Conservation (phyloP, 2,113 vertebrate species). For the Oncorhynchus nerka region DNA sequence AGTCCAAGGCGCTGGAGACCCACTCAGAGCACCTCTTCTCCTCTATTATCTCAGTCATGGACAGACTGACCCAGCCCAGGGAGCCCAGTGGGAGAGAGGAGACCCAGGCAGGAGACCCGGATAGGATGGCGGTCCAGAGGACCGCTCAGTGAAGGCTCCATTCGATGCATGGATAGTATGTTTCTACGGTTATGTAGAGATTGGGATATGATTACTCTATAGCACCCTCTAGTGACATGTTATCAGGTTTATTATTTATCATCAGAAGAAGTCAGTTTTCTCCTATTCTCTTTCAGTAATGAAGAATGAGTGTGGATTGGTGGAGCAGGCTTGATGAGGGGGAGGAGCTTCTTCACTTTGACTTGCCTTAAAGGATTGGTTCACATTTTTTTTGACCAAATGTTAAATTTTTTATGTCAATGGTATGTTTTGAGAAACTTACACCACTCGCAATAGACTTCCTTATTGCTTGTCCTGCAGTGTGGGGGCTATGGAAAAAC, state of each 20-base stretch:
- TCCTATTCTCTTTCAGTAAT: slow-evolving; percentile 11
- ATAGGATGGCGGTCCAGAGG: background rate
- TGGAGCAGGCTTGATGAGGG: slow-evolving; percentile 12
- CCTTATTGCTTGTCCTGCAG: too few relatives aligned
- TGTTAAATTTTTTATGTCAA: too few relatives aligned
- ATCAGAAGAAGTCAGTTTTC: background rate
- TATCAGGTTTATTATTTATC: background rate
- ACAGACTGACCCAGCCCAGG: slow-evolving; percentile 50
- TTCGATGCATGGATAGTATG: background rate
- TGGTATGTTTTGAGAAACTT: too few relatives aligned
- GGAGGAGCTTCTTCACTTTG: background rate
- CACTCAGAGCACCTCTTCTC: slow-evolving; percentile 76
- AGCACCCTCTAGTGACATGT: too few relatives aligned
- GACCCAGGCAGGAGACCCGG: background rate
- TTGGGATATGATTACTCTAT: too few relatives aligned
- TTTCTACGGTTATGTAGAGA: background rate
- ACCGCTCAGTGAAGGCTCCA: background rate
- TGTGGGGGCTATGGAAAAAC: too few relatives aligned
- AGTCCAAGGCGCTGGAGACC: slow-evolving; percentile 76
- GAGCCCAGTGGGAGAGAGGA: background rate
- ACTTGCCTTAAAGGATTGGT: background rate
- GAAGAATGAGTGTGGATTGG: slow-evolving; percentile 16
- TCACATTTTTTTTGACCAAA: too few relatives aligned
- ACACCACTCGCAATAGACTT: too few relatives aligned
- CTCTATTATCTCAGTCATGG: slow-evolving; percentile 78